Percentiles rank a stretch among this genome's conserved stretches.
Evolutionary conservation across 2,888 invertebrate genomes (phyloP).

Genomic region (Cheilosia pagana): DNA sequence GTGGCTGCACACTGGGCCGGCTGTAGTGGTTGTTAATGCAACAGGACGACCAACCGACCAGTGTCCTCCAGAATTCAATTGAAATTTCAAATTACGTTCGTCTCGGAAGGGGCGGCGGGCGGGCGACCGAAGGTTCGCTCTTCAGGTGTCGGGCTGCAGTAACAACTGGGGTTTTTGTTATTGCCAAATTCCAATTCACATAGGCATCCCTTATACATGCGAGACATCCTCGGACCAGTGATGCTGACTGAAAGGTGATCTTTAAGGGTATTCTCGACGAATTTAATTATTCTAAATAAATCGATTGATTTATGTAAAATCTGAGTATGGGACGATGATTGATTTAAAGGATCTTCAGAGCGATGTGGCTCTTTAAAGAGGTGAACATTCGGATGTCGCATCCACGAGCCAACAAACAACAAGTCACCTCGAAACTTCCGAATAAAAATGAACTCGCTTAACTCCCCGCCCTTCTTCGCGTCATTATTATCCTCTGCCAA

Average conservation of each 20-base stretch:
- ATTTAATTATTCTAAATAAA: constrained; percentile 72
- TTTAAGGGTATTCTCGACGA: constrained; percentile 38
- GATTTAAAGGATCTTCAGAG: constrained; percentile 50
- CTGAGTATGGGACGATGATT: constrained; percentile 30
- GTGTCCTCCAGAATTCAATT: constrained; percentile 61
- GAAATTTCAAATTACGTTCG: constrained; percentile 51
- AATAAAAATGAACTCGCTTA: constrained; percentile 42
- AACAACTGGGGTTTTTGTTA: constrained; percentile 20
- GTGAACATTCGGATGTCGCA: neutral
- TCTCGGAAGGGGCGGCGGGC: neutral
- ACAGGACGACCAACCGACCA: constrained; percentile 44
- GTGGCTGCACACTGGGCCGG: neutral
- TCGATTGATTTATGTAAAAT: constrained; percentile 69
- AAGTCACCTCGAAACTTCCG: constrained; percentile 14
- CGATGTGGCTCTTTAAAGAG: too few species aligned
- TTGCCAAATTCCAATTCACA: constrained; percentile 55
- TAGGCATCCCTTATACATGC: constrained; percentile 42
- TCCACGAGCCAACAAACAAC: constrained; percentile 8
- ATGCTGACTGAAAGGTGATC: constrained; percentile 21
- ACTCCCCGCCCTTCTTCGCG: constrained; percentile 12
- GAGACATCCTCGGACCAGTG: neutral
- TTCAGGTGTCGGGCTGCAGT: constrained; percentile 9
- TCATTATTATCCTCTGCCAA: constrained; percentile 52
- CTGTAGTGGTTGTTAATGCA: constrained; percentile 60
- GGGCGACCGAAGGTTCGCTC: neutral